Conservation (phyloP, 2,888 invertebrate genomes). For the Polyploca ridens region DNA sequence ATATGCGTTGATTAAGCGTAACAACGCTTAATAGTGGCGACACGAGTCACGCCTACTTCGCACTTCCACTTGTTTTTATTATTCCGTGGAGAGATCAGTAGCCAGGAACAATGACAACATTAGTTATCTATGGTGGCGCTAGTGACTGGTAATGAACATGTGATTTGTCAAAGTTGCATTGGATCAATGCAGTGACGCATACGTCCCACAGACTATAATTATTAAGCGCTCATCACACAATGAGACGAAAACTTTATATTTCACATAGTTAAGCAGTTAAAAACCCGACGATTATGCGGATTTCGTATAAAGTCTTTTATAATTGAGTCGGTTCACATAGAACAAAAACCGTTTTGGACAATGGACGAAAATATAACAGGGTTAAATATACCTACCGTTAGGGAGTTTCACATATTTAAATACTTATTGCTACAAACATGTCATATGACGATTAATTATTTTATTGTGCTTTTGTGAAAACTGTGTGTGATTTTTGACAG, state of each 20-base stretch:
- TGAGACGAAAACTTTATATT: constrained; percentile 70
- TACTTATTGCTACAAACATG: constrained; percentile 74
- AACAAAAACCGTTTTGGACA: constrained; percentile 80
- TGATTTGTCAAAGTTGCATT: constrained; percentile 53
- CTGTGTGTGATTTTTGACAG: constrained; percentile 33
- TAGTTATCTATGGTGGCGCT: constrained; percentile 23
- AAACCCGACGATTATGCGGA: constrained; percentile 78
- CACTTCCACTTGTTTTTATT: too few relatives aligned
- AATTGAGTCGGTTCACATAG: constrained; percentile 83
- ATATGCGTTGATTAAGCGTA: too few relatives aligned
- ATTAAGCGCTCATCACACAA: constrained; percentile 69
- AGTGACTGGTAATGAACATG: constrained; percentile 53
- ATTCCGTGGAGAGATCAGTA: constrained; percentile 47
- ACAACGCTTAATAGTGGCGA: too few relatives aligned
- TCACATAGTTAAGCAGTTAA: constrained; percentile 83
- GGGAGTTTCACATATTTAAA: constrained; percentile 80
- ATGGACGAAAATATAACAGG: constrained; percentile 81
- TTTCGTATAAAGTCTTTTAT: constrained; percentile 73
- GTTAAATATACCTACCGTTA: constrained; percentile 71
- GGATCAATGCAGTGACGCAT: constrained; percentile 34
- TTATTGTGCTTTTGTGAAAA: constrained; percentile 56
- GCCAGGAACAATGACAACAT: constrained; percentile 48
- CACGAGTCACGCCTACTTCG: too few relatives aligned
- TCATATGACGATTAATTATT: constrained; percentile 78
- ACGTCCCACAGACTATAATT: constrained; percentile 38